Percentiles rank a stretch among this genome's conserved stretches.
These are phyloP conservation scores for Galeruca laticollis DNA, from an alignment of 2,888 invertebrate genomes.

Conservation along the genomic window DNA sequence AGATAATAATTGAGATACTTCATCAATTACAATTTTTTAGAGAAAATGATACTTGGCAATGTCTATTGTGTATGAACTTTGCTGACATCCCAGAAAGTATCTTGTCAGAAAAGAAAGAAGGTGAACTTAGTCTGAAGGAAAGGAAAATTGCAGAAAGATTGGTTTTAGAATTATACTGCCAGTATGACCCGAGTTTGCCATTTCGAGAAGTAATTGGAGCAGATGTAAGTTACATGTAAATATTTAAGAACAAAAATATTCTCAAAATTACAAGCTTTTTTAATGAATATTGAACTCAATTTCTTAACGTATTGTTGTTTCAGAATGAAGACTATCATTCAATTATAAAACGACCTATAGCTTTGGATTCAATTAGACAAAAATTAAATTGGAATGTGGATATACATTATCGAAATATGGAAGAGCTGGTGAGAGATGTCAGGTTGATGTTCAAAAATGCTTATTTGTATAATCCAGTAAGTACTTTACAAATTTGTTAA, in stretches of 20 bases:
- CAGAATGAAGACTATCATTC: slow-evolving; percentile 78
- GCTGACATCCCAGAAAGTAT: slow-evolving; percentile 72
- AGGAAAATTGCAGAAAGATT: slow-evolving; percentile 84
- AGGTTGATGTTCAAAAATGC: slow-evolving; percentile 91
- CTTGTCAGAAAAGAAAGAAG: slow-evolving; percentile 67
- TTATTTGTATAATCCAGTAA: slow-evolving; percentile 85
- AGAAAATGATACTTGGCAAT: slow-evolving; percentile 90
- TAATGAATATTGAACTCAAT: too few species aligned
- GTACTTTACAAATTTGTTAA: slow-evolving; percentile 54
- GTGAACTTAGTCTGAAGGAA: slow-evolving; percentile 71
- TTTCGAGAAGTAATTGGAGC: slow-evolving; percentile 88
- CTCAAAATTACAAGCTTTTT: not conserved
- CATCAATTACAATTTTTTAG: slow-evolving; percentile 41
- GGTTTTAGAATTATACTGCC: slow-evolving; percentile 91
- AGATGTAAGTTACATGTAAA: slow-evolving; percentile 70
- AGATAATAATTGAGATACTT: not conserved
- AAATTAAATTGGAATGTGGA: slow-evolving; percentile 81
- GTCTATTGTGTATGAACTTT: slow-evolving; percentile 88
- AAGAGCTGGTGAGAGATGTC: slow-evolving; percentile 84
- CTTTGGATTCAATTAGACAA: slow-evolving; percentile 84
- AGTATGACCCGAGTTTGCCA: slow-evolving; percentile 88
- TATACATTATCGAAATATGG: slow-evolving; percentile 80
- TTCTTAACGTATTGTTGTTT: slow-evolving; percentile 31
- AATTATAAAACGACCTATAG: slow-evolving; percentile 84
- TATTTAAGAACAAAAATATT: not conserved